A percentile compares a stretch with the other conserved stretches of the same genome.
phyloP scores from a whole-genome alignment of 2,888 invertebrate genomes.

The Microplitis deprimator region DNA sequence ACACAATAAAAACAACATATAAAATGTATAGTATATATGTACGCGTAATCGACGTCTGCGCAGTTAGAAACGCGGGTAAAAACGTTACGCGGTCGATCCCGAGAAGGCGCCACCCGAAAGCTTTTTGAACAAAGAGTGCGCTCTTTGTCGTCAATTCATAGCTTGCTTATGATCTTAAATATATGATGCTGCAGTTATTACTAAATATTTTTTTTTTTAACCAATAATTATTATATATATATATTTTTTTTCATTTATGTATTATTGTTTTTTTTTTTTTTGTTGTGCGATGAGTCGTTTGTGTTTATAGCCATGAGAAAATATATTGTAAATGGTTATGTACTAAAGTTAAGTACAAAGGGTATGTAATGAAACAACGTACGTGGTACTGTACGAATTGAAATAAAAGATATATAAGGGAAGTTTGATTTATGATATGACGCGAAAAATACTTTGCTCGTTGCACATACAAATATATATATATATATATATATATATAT shows the following conservation, averaged over 20 bases:
- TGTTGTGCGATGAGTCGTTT: too few species aligned
- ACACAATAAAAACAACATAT: too few species aligned
- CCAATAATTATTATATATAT: too few species aligned
- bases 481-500: neutral
- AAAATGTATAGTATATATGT: too few species aligned
- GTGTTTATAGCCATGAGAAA: too few species aligned
- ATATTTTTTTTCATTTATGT: too few species aligned
- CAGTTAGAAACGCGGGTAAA: slow-evolving; percentile 38
- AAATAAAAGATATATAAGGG: neutral
- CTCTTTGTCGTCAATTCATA: slow-evolving; percentile 27
- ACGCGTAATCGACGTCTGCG: slow-evolving; percentile 23
- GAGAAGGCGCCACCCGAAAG: slow-evolving; percentile 48
- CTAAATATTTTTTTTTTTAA: neutral
- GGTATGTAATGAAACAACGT: too few species aligned
- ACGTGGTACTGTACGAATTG: neutral
- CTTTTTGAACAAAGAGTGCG: slow-evolving; percentile 34
- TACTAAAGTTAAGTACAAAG: too few species aligned
- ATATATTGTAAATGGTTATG: too few species aligned
- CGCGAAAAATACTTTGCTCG: neutral
- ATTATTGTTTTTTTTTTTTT: too few species aligned
- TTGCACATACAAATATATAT: neutral
- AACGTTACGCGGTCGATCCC: slow-evolving; percentile 41
- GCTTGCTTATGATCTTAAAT: slow-evolving; percentile 4
- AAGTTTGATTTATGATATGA: neutral
- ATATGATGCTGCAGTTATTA: neutral